Evolutionary conservation across 1,140 invertebrate genomes (phyloP), one percentile per base, ranked within the genome.

Genomic region (Euwallacea fornicatus): DNA sequence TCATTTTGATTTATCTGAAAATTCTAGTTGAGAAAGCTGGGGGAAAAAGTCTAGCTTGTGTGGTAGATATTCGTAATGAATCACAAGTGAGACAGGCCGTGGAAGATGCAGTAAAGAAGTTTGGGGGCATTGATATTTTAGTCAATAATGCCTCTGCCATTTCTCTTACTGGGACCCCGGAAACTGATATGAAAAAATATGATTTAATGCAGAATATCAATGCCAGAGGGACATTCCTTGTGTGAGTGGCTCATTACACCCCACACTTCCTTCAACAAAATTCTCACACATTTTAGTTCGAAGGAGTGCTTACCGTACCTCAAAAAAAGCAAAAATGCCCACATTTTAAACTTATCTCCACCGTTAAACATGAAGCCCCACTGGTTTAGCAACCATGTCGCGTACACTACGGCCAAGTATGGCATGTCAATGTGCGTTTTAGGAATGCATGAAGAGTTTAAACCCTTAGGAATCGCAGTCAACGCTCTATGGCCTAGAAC

Each of bases 401-500:
- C 96, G 0, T 99, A 99, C 81, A 98, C 97, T 0, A 98, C 99
- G 89, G 93, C 97, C 0, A 99, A 99, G 78, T 99, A 97, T 80
- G 97, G 97, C 15, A 99, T 99, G 98, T 98, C 95, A 0, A 95
- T 99, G 94, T 98, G 96, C 83, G 95, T 94, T 0, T 83, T 99
- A 10, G 97, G 98, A 47, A 98, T 98, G 95, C 85, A 94, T 50
- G 93, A 93, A 74, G 98, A 99, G 84, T 93, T 98, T 73, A 90
- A 87, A 76, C 82, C 85, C 7, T 86, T 90, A 67, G 90, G 91
- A 60, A 92, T 99, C 74, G 96, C 91, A 50, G 96, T 99, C 0
- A 99, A 99, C 85, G 95, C 97, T 4, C 83, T 99, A 0, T 99
- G 98, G 98, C 97, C 97, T 0, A 89, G 86, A 81, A 98, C 96